Evolutionary conservation across 2,113 vertebrate genomes (phyloP), one percentile per base, ranked within the genome.

Genomic region (Euleptes europaea): DNA sequence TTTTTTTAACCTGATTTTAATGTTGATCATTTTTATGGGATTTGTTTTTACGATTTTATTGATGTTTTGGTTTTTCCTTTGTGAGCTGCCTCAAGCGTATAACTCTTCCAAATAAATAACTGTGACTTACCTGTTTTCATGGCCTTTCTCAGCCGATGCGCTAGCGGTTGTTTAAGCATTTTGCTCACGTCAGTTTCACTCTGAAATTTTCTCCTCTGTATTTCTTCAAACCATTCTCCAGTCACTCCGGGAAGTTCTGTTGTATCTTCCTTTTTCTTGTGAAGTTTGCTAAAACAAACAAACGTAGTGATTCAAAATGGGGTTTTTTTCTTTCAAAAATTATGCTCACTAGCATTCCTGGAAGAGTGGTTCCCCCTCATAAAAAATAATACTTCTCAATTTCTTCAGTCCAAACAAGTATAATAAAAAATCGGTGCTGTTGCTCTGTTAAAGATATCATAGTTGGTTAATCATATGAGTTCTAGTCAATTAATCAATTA

Each of bases 161-260:
- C 94, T 73, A 97, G 82, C 1, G 96, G 95, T 72, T 82, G 87
- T 88, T 96, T 97, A 51, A 97, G 88, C 94, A 97, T 95, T 72
- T 92, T 96, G 86, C 91, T 95, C 86, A 95, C 91, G 87, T 97
- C 96, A 35, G 51, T n/a, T 69, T 95, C 94, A 91, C 96, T 94
- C 82, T 94, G 96, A 91, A 96, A 97, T 86, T 95, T 97, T 90
- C 95, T 96, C 84, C 94, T 96, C 93, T 96, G 95, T 92, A 97
- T 96, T 94, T 97, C 97, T 95, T 97, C 96, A 96, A 97, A 97
- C 97, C 96, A 97, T 95, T 96, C 93, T 82, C 97, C 97, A 82
- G 96, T 96, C 66, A 94, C 88, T 83, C 96, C 96, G 35, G 95
- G 96, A 75, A 96, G 94, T 87, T 94, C 95, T 69, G 92, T 88